phyloP scores from a whole-genome alignment of 2,888 invertebrate genomes.

The Scaptomyza tumidula region DNA sequence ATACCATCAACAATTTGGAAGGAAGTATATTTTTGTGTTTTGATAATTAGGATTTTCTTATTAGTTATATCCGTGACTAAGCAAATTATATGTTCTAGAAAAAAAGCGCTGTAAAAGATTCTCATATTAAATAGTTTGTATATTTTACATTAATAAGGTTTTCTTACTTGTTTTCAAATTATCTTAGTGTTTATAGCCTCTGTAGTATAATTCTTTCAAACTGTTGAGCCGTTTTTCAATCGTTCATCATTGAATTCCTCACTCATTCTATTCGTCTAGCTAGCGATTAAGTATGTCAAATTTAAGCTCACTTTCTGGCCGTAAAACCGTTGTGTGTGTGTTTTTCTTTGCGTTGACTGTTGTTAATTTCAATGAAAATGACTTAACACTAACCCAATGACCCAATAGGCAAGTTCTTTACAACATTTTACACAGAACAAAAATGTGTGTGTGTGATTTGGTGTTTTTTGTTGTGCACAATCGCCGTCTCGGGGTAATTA shows the following conservation, averaged over 20 bases:
- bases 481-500: conserved; percentile 69
- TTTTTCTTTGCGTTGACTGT: conserved; percentile 30
- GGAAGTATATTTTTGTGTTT: conserved; percentile 9
- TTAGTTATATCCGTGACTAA: too few relatives aligned
- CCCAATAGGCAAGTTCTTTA: conserved; percentile 78
- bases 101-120: too few relatives aligned
- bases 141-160: too few relatives aligned
- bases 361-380: conserved; percentile 76
- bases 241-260: conserved; percentile 23
- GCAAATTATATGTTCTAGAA: too few relatives aligned
- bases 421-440: conserved; percentile 46
- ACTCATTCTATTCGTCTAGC: conserved; percentile 25
- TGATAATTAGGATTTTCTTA: not conserved
- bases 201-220: not conserved
- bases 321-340: conserved; percentile 13
- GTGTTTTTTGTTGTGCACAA: conserved; percentile 53
- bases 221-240: not conserved
- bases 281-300: conserved; percentile 45
- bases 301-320: conserved; percentile 51
- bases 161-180: too few relatives aligned
- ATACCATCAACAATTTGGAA: conserved; percentile 15
- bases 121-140: too few relatives aligned
- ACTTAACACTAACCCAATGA: conserved; percentile 80
- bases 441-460: conserved; percentile 23
- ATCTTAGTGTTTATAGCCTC: too few relatives aligned